These are phyloP conservation scores for Herminia tarsipennalis DNA, from an alignment of 2,888 invertebrate species.

Conservation along the genomic window DNA sequence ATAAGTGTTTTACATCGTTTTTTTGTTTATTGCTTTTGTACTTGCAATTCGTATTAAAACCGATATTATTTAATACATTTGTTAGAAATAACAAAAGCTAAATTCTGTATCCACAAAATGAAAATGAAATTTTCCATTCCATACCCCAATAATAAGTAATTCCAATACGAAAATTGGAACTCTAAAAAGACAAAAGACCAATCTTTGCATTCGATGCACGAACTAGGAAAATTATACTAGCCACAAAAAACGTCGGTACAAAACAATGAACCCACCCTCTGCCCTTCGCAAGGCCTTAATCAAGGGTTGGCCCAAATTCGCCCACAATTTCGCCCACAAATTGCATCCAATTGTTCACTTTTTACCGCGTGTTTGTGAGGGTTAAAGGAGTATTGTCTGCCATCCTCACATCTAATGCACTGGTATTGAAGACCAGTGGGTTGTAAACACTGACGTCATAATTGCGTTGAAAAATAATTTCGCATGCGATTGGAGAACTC, in stretches of 20 bases:
- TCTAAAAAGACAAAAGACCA: slow-evolving; percentile 52
- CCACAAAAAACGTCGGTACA: slow-evolving; percentile 70
- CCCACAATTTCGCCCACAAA: slow-evolving; percentile 83
- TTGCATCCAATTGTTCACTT: slow-evolving; percentile 85
- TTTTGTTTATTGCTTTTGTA: too few species aligned
- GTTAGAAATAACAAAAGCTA: too few species aligned
- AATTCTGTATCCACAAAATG: too few species aligned
- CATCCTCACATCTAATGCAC: slow-evolving; percentile 65
- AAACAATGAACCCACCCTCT: slow-evolving; percentile 71
- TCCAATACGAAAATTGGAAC: slow-evolving; percentile 12
- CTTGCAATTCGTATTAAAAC: too few species aligned
- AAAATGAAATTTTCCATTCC: too few species aligned
- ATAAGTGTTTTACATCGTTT: too few species aligned
- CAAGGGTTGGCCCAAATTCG: slow-evolving; percentile 80
- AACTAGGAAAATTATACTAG: slow-evolving; percentile 63
- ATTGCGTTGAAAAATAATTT: slow-evolving; percentile 63
- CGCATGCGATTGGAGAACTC: slow-evolving; percentile 44
- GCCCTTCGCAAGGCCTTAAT: slow-evolving; percentile 69
- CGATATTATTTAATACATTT: too few species aligned
- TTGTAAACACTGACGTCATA: slow-evolving; percentile 64
- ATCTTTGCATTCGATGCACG: slow-evolving; percentile 63
- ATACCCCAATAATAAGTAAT: too few species aligned
- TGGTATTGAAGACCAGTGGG: slow-evolving; percentile 71
- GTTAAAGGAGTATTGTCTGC: slow-evolving; percentile 69
- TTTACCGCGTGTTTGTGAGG: slow-evolving; percentile 71